Conservation (phyloP, 1,140 invertebrate species). For the Arion vulgaris region DNA sequence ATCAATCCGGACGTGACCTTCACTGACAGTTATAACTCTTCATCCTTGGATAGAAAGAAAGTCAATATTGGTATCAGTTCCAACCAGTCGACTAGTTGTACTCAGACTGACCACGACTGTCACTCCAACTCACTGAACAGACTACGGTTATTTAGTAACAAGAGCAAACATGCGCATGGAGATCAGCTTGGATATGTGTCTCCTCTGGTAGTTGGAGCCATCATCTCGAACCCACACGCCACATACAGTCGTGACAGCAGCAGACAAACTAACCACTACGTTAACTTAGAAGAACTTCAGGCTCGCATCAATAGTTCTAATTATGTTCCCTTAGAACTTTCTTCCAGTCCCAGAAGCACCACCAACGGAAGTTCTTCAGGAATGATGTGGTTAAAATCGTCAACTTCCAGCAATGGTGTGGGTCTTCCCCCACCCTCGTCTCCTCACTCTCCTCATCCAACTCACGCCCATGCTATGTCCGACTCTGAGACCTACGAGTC, state of each 20-base stretch:
- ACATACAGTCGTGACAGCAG: constrained; percentile 58
- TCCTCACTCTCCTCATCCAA: constrained; percentile 33
- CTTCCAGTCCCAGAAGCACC: constrained; percentile 57
- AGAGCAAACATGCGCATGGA: constrained; percentile 42
- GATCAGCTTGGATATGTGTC: constrained; percentile 43
- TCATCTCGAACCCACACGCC: constrained; percentile 70
- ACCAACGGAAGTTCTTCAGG: constrained; percentile 36
- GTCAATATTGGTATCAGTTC: constrained; percentile 43
- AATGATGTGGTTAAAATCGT: constrained; percentile 33
- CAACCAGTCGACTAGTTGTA: constrained; percentile 56
- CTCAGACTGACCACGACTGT: constrained; percentile 60
- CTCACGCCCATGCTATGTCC: constrained; percentile 26
- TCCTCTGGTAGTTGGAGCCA: constrained; percentile 59
- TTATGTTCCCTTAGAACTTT: constrained; percentile 65
- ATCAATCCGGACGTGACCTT: constrained; percentile 52
- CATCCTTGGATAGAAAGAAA: constrained; percentile 61
- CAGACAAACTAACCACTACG: constrained; percentile 47
- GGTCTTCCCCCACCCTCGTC: constrained; percentile 40
- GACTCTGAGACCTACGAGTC: constrained; percentile 38
- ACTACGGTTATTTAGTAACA: constrained; percentile 60
- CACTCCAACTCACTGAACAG: constrained; percentile 68
- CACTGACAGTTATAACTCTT: constrained; percentile 54
- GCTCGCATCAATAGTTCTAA: constrained; percentile 44
- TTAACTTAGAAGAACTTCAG: constrained; percentile 53
- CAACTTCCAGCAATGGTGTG: constrained; percentile 9